Conservation (phyloP, 92 coral and sea anemone species). For the Actinostola sp. region DNA sequence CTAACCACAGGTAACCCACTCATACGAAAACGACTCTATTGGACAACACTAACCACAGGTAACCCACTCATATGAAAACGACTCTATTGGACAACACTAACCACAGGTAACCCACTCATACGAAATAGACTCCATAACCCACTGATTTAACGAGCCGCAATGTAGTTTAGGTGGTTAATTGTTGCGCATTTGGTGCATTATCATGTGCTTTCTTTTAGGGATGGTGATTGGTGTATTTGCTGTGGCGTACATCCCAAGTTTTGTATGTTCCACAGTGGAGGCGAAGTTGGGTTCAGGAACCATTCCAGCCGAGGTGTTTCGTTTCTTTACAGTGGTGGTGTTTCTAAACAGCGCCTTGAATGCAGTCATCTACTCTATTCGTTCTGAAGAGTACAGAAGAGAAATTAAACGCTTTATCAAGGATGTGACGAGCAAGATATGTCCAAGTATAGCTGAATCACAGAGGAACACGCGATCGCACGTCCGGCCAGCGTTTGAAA, state of each 20-base stretch:
- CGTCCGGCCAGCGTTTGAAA: not conserved
- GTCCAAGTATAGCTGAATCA: not conserved
- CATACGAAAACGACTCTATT: too few relatives aligned
- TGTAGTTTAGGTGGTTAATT: too few relatives aligned
- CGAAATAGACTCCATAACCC: too few relatives aligned
- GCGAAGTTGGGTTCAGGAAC: constrained; percentile 26
- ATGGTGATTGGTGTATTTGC: constrained; percentile 55
- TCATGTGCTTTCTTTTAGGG: constrained; percentile 27
- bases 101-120: too few relatives aligned
- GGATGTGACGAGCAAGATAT: not conserved
- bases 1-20: too few relatives aligned
- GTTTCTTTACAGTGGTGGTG: not conserved
- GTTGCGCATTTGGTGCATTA: too few relatives aligned
- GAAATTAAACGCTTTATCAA: constrained; percentile 15
- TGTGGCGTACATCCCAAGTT: constrained; percentile 44
- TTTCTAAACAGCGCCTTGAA: constrained; percentile 54
- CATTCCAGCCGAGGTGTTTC: constrained; percentile 27
- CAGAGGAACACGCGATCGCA: not conserved
- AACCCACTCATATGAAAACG: too few relatives aligned
- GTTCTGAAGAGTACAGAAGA: constrained; percentile 36
- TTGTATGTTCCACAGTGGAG: constrained; percentile 19
- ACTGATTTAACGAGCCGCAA: too few relatives aligned
- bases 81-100: too few relatives aligned
- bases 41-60: too few relatives aligned
- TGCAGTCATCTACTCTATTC: constrained; percentile 51